A percentile compares a stretch with the other conserved stretches of the same genome.
phyloP scores from a whole-genome alignment of 2,113 vertebrate genomes.

The Balaenoptera acutorostrata region DNA sequence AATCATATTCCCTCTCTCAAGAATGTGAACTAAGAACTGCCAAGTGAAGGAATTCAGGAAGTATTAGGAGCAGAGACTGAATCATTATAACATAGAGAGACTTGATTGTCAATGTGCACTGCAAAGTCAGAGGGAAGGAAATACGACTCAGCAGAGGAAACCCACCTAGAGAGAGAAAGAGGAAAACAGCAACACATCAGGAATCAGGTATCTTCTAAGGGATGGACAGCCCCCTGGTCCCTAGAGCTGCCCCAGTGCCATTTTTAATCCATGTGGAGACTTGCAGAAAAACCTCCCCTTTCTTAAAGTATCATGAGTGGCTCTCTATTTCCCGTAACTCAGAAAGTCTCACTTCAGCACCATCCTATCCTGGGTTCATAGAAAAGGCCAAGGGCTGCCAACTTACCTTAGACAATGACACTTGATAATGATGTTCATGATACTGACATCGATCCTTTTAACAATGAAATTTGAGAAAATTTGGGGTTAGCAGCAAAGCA shows the following conservation, averaged over 20 bases:
- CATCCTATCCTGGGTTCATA: neutral
- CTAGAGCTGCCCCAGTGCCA: neutral
- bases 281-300: neutral
- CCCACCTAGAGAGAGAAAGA: neutral
- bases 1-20: neutral
- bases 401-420: neutral
- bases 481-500: neutral
- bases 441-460: conserved; percentile 13
- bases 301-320: neutral
- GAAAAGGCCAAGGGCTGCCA: neutral
- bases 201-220: neutral
- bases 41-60: neutral
- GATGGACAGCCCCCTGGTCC: neutral
- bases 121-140: neutral
- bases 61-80: neutral
- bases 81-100: neutral
- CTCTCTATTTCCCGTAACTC: neutral
- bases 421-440: conserved; percentile 1
- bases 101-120: neutral
- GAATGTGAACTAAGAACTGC: neutral
- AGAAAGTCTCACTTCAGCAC: neutral
- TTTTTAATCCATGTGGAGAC: neutral
- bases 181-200: neutral
- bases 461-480: conserved; percentile 23
- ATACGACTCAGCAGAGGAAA: neutral